Conservation (phyloP, 1,140 invertebrate species). For the Anoplophora glabripennis region DNA sequence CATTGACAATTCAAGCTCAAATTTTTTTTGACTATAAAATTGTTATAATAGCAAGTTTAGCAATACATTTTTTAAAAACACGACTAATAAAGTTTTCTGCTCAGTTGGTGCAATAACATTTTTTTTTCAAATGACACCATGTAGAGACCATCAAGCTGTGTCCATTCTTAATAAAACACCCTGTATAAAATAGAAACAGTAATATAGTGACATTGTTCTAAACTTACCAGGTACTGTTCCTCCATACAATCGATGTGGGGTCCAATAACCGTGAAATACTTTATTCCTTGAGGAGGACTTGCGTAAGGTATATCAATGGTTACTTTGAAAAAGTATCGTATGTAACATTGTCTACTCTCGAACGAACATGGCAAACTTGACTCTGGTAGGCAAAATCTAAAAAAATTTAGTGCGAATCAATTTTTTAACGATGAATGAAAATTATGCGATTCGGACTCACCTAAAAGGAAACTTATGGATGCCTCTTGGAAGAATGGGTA, state of each 20-base stretch:
- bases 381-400: slow-evolving; percentile 72
- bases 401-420: not conserved
- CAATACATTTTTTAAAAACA: no score
- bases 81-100: no score
- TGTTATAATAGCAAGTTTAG: no score
- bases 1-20: no score
- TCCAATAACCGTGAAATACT: slow-evolving; percentile 82
- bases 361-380: slow-evolving; percentile 77
- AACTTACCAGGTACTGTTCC: slow-evolving; percentile 73
- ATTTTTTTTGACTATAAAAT: no score
- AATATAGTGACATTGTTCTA: not conserved
- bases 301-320: slow-evolving; percentile 81
- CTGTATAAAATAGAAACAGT: no score
- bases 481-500: slow-evolving; percentile 74
- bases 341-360: slow-evolving; percentile 74
- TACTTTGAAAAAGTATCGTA: slow-evolving; percentile 76
- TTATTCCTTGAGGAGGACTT: slow-evolving; percentile 80
- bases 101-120: no score
- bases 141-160: no score
- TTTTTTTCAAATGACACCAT: no score
- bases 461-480: slow-evolving; percentile 73
- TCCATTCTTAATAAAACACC: no score
- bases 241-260: slow-evolving; percentile 86
- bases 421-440: no score
- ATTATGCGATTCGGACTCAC: slow-evolving; percentile 19